Percentiles rank a stretch among this genome's conserved stretches.
Conservation (phyloP, 2,113 vertebrate genomes). For the Nannospalax galili region DNA sequence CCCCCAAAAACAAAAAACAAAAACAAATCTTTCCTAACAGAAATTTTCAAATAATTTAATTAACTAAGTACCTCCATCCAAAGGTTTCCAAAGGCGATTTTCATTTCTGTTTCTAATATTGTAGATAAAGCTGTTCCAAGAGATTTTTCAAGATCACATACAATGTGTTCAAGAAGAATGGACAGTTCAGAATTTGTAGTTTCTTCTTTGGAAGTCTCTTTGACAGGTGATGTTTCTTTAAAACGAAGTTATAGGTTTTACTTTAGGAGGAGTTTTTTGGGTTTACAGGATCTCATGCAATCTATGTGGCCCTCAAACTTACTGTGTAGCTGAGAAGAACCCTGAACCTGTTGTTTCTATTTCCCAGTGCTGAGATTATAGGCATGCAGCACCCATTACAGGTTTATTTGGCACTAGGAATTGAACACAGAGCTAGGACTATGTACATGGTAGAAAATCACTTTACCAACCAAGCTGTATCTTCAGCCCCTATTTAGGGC, state of each 20-base stretch:
- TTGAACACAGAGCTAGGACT: background rate
- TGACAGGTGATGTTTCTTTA: constrained; percentile 67
- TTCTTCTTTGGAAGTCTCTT: constrained; percentile 44
- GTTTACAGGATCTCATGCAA: background rate
- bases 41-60: constrained; percentile 6
- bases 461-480: background rate
- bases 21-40: constrained; percentile 43
- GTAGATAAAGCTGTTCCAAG: constrained; percentile 91
- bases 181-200: constrained; percentile 26
- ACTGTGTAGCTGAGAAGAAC: too few species aligned
- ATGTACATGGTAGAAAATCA: background rate
- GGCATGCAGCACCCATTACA: background rate
- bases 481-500: background rate
- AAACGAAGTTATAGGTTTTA: constrained; percentile 71
- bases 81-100: constrained; percentile 90
- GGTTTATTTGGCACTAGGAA: background rate
- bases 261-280: constrained; percentile 1
- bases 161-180: constrained; percentile 77
- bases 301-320: background rate
- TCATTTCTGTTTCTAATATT: constrained; percentile 95
- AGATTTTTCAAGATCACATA: constrained; percentile 88
- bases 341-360: background rate
- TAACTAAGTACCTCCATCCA: constrained; percentile 91
- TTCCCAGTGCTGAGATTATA: background rate
- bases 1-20: too few species aligned